Conservation (phyloP, 1,140 invertebrate species). For the Cyrtorhinus lividipennis region DNA sequence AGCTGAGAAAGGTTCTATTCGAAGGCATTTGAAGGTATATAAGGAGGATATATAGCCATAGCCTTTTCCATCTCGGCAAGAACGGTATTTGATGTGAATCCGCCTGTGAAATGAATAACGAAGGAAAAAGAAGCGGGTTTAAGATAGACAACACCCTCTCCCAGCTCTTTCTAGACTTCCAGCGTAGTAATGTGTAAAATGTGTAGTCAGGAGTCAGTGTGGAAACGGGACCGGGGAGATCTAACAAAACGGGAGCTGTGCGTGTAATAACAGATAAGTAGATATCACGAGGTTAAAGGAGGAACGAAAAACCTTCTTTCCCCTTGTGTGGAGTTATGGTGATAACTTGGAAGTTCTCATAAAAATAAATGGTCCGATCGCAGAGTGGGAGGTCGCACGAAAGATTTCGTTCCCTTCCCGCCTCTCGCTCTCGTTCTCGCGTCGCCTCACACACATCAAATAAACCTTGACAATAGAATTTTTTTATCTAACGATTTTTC, state of each 20-base stretch:
- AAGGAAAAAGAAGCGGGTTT: neutral
- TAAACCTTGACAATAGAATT: conserved; percentile 7
- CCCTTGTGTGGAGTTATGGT: conserved; percentile 21
- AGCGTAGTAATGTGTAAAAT: conserved; percentile 6
- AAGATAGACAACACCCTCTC: neutral
- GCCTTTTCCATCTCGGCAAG: no score
- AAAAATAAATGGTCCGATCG: conserved; percentile 25
- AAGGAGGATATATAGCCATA: no score
- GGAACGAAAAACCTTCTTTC: conserved; percentile 11
- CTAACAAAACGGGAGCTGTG: neutral
- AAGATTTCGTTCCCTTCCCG: neutral
- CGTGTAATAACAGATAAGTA: conserved; percentile 17
- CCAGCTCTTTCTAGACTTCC: neutral
- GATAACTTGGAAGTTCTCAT: conserved; percentile 23
- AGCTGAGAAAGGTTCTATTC: no score
- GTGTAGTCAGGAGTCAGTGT: neutral
- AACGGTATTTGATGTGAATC: conserved; percentile 4
- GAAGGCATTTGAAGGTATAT: no score
- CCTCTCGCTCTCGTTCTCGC: neutral
- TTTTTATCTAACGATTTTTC: neutral
- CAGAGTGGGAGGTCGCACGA: conserved; percentile 17
- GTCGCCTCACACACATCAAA: neutral
- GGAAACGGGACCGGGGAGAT: neutral
- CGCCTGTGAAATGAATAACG: conserved; percentile 4
- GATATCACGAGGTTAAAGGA: conserved; percentile 15